These are phyloP conservation scores for Tylochromis polylepis DNA, from an alignment of 2,113 vertebrate genomes.

Conservation along the genomic window DNA sequence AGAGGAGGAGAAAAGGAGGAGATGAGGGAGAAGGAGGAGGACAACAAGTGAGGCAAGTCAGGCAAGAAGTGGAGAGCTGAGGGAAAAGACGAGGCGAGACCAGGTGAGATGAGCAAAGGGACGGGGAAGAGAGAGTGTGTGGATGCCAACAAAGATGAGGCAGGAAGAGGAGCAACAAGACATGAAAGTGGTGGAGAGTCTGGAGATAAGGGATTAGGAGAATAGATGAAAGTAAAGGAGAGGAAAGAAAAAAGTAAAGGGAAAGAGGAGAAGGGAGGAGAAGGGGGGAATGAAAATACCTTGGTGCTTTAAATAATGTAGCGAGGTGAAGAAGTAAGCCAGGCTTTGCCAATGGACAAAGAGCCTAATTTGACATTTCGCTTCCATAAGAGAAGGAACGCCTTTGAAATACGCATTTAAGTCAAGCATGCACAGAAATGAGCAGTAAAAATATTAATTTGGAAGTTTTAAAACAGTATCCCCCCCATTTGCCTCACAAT, in stretches of 20 bases:
- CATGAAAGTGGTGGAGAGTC: neutral
- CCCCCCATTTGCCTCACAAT: neutral
- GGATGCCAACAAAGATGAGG: neutral
- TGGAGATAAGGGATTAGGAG: neutral
- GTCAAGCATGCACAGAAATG: neutral
- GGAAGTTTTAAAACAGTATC: neutral
- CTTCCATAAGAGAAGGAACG: neutral
- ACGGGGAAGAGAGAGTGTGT: neutral
- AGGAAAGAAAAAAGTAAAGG: neutral
- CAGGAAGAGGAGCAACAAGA: neutral
- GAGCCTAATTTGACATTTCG: neutral
- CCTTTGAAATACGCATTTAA: neutral
- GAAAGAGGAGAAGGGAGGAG: neutral
- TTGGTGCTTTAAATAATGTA: constrained; percentile 52
- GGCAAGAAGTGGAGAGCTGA: neutral
- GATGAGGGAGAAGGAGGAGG: neutral
- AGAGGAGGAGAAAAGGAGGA: neutral
- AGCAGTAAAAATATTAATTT: neutral
- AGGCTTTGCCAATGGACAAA: constrained; percentile 26
- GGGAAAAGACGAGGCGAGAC: neutral
- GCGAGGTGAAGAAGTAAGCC: constrained; percentile 12
- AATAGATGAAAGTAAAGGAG: constrained; percentile 14
- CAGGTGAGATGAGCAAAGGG: neutral
- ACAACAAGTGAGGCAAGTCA: neutral
- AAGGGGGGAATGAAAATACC: neutral